Evolutionary conservation across 2,888 invertebrate species (phyloP), one percentile per base, ranked within the genome.

Genomic region (Coecobrya sp.): DNA sequence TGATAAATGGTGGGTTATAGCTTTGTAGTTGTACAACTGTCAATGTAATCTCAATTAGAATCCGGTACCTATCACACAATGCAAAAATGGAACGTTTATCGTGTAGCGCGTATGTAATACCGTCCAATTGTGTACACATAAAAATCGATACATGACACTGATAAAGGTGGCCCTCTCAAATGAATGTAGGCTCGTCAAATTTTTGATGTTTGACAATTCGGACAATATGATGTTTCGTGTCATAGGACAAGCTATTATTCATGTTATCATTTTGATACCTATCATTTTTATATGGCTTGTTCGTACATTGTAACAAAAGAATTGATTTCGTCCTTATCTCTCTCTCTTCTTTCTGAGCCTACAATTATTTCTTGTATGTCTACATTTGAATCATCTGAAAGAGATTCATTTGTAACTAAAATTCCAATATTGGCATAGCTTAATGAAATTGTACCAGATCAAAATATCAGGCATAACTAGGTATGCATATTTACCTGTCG

Each of bases 171-270:
- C 25, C 16, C 65, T 36, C 70, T 36, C 1, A 70, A 73, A 73
- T 73, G 59, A 86, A 86, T 86, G 76, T 19, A 36, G 22, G 13
- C 73, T 45, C 65, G 76, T 86, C 59, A 36, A 25, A 11, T 73
- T 73, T 73, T 86, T 86, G 85, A 70, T 52, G 73, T 76, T 55
- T 86, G 86, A 86, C 86, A 86, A 59, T 86, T 59, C 36, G 76
- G 86, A 86, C 86, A 86, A 86, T 86, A 73, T 55, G 55, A 86
- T 86, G 86, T 86, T 86, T 76, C 86, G 86, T 73, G 86, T 73
- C 52, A 86, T 73, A 73, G 73, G 86, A 86, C 86, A 86, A 86
- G 86, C 86, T 86, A 86, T 86, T 86, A 86, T 86, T 55, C 55
- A 82, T 82, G 59, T 85, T 86, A 62, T 84, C 70, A 68, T 76